Base-by-base conservation (phyloP, 2,113 vertebrate species). In the Garra rufa region DNA sequence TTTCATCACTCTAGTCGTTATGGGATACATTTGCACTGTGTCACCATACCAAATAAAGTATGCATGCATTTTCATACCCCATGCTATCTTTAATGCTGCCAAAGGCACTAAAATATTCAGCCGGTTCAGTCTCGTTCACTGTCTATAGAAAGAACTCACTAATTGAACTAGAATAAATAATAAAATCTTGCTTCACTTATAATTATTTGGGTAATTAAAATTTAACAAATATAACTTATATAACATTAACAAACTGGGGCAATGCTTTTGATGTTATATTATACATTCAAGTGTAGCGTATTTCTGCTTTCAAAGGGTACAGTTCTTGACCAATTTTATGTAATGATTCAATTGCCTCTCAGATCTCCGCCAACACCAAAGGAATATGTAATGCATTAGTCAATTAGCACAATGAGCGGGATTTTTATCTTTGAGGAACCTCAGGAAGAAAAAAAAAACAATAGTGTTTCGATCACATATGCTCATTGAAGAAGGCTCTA, bases 181-280 rank as follows among this genome's bases (percentile, higher is more conserved):
- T 84, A 86, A 83, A 71, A 59, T 26, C 55, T 65, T 61, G 80
- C 79, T 87, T 85, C 74, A 70, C 76, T 77, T 83, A 84, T 86
- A 83, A 86, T 83, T 86, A 85, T 87, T 89, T 81, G 82, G 15
- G 13, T 28, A 74, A 83, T 85, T 87, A 83, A 83, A 88, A 83
- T 85, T 38, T 71, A 88, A 85, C 82, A 86, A 85, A 87, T 81
- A 83, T 81, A 46, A 41, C 28, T 11, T 63, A 67, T 73, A 80
- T 46, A 34, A 59, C 65, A 11, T 70, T 86, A 73, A 65, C 46
- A 82, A 84, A 84, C 74, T 85, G 74, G 84, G 83, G 69, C 86
- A 86, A 28, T 50, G 57, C 77, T 80, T 88, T 88, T 89, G 85
- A 89, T 86, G 83, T 85, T 80, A 77, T 55, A 74, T 76, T 48